These are phyloP conservation scores for Athene noctua DNA, from an alignment of 2,113 vertebrate species.

Conservation along the genomic window DNA sequence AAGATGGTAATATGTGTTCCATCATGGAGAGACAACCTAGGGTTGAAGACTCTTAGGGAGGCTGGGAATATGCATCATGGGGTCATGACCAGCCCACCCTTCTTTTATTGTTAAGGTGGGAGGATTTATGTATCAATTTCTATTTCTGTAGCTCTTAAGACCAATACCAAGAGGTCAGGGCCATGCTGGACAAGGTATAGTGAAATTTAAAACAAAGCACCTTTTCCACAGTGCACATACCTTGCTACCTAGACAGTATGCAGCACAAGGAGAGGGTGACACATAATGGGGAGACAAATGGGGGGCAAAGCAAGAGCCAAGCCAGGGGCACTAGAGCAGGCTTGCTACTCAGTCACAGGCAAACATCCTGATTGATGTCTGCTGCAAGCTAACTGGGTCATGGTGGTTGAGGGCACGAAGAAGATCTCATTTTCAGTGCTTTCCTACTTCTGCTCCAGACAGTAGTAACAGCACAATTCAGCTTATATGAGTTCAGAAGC, in stretches of 20 bases:
- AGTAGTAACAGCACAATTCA: neutral
- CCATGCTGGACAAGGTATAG: neutral
- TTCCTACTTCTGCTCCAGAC: neutral
- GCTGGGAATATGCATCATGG: neutral
- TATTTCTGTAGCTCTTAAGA: slow-evolving; percentile 5
- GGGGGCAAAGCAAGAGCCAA: neutral
- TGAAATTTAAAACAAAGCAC: neutral
- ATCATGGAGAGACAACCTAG: neutral
- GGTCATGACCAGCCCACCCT: neutral
- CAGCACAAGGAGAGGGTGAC: neutral
- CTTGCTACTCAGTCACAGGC: neutral
- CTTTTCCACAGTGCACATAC: neutral
- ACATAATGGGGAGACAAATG: neutral
- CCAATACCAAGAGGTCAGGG: neutral
- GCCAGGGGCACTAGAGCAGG: neutral
- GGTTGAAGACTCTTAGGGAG: neutral
- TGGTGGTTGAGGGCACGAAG: neutral
- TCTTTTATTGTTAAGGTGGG: neutral
- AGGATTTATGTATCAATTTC: slow-evolving; percentile 39
- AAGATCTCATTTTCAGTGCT: neutral
- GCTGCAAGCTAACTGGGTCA: neutral
- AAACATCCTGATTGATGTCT: slow-evolving; percentile 7
- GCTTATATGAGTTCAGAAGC: neutral
- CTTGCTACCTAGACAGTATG: neutral
- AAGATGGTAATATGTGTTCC: neutral